These are phyloP conservation scores for Drosophila nigromelanica DNA, from an alignment of 1,140 invertebrate genomes.

Conservation along the genomic window DNA sequence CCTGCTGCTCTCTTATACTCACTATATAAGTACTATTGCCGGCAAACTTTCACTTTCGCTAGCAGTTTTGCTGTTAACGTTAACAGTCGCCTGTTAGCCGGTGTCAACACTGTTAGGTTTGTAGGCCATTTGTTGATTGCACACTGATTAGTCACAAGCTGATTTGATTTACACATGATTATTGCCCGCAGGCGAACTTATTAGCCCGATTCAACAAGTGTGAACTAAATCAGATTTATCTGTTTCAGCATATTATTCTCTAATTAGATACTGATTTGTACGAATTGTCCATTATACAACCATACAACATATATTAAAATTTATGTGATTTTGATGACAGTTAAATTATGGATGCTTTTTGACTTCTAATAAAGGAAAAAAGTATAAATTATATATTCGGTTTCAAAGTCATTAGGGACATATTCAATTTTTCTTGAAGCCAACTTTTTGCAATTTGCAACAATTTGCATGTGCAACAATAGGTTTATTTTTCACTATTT, in stretches of 20 bases:
- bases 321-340: too few relatives aligned
- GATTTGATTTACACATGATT: constrained; percentile 33
- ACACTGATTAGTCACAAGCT: constrained; percentile 19
- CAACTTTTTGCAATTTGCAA: constrained; percentile 9
- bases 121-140: constrained; percentile 47
- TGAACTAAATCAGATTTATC: neutral
- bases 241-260: neutral
- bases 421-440: neutral
- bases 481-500: constrained; percentile 2
- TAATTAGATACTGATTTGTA: neutral
- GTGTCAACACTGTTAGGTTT: constrained; percentile 16
- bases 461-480: constrained; percentile 25
- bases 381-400: too few relatives aligned
- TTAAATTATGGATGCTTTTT: too few relatives aligned
- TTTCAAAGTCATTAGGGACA: constrained; percentile 14
- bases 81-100: constrained; percentile 28
- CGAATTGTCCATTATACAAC: too few relatives aligned
- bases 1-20: constrained; percentile 23
- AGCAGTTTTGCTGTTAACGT: constrained; percentile 3
- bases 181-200: constrained; percentile 5
- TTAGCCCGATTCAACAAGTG: constrained; percentile 10
- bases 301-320: too few relatives aligned
- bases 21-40: constrained; percentile 21
- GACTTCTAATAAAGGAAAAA: too few relatives aligned
- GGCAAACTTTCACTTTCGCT: constrained; percentile 43